Percentiles rank a stretch among this genome's conserved stretches.
phyloP scores from a whole-genome alignment of 2,797 vertebrate species.

The Bradypus variegatus region DNA sequence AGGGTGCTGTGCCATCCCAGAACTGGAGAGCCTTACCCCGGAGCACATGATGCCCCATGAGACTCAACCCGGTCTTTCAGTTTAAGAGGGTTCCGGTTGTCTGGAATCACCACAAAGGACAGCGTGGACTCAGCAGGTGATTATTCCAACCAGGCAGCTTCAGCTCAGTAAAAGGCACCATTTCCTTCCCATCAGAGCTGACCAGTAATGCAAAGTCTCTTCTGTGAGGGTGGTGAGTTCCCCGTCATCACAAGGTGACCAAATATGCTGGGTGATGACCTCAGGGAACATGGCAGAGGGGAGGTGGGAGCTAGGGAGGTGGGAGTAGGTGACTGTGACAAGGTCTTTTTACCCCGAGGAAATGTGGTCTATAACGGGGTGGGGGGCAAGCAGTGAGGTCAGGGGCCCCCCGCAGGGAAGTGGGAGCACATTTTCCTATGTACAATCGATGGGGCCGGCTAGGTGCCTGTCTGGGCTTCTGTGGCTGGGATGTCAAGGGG shows the following conservation, averaged over 20 bases:
- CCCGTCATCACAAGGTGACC: neutral
- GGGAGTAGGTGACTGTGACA: neutral
- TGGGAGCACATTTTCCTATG: neutral
- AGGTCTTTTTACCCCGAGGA: neutral
- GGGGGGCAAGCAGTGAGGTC: neutral
- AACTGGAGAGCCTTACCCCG: neutral
- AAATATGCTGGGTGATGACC: neutral
- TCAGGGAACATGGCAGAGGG: neutral
- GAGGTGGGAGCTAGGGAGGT: no score
- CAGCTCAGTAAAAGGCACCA: neutral
- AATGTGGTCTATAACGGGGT: neutral
- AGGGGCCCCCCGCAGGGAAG: neutral
- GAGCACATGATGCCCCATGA: neutral
- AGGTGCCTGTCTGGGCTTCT: neutral
- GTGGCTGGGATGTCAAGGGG: neutral
- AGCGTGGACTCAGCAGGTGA: neutral
- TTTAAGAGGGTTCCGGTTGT: neutral
- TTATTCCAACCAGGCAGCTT: neutral
- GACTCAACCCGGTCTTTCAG: neutral
- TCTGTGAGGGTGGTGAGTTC: neutral
- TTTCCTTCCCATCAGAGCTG: neutral
- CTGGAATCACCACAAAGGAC: neutral
- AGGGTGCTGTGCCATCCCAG: neutral
- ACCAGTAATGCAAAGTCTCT: no score
- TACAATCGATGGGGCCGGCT: accelerated